Percentiles rank a stretch among this genome's conserved stretches.
Conservation (phyloP, 2,888 invertebrate genomes). For the Orthosia cruda region DNA sequence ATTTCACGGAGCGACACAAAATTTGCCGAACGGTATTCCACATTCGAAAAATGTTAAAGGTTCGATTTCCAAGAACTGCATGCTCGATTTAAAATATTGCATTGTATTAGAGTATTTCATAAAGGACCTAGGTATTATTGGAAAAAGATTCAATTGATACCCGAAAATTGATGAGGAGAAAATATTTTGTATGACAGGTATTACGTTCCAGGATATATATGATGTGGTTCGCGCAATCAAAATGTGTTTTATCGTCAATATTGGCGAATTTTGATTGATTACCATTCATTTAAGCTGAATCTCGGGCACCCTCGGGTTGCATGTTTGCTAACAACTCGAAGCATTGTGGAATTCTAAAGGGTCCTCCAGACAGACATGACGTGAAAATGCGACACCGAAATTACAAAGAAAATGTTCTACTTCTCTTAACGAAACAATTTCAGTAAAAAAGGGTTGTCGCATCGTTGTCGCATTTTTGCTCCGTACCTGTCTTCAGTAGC, state of each 20-base stretch:
- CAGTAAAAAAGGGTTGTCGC: too few species aligned
- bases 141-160: conserved; percentile 42
- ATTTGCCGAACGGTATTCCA: conserved; percentile 12
- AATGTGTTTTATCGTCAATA: conserved; percentile 37
- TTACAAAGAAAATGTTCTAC: too few species aligned
- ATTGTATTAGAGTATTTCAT: conserved; percentile 43
- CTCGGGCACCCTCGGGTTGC: too few species aligned
- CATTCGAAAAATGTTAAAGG: conserved; percentile 39
- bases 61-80: conserved; percentile 15
- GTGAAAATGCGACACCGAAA: too few species aligned
- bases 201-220: too few species aligned
- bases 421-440: too few species aligned
- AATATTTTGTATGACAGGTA: too few species aligned
- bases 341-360: conserved; percentile 41
- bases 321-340: not conserved
- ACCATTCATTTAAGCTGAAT: conserved; percentile 27
- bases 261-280: conserved; percentile 55
- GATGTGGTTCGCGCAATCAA: conserved; percentile 24
- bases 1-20: not conserved
- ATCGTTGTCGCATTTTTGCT: too few species aligned
- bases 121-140: conserved; percentile 18
- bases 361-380: too few species aligned
- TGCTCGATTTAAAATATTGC: conserved; percentile 52
- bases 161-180: conserved; percentile 36
- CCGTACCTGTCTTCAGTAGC: too few species aligned